Conservation (phyloP, 2,113 vertebrate genomes). For the Dendrocopos noguchii region DNA sequence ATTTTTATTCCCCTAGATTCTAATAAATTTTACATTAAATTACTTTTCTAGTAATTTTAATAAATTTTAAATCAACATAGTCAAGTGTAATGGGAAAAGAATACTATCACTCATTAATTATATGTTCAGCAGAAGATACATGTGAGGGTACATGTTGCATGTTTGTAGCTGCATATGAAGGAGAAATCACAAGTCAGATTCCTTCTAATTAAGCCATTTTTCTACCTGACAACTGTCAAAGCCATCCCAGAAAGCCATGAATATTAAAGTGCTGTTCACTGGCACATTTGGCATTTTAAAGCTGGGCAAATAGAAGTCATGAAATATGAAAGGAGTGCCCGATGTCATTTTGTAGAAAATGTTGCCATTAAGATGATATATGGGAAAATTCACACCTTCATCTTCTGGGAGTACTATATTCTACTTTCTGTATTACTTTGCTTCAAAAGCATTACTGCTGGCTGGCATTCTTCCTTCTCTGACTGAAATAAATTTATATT, state of each 20-base stretch:
- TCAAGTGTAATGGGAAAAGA: neutral
- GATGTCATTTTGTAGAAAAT: conserved; percentile 73
- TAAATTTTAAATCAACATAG: neutral
- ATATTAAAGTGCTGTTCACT: conserved; percentile 79
- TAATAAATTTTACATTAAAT: neutral
- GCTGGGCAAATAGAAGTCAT: conserved; percentile 81
- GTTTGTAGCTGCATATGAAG: conserved; percentile 20
- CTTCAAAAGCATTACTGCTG: conserved; percentile 61
- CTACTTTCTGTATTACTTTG: conserved; percentile 69
- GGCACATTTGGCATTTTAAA: conserved; percentile 80
- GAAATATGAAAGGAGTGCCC: conserved; percentile 81
- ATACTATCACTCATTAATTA: neutral
- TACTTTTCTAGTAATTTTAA: neutral
- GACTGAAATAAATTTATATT: conserved; percentile 20
- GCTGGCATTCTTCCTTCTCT: conserved; percentile 15
- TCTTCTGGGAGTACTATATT: conserved; percentile 66
- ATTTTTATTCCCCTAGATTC: neutral
- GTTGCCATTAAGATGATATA: conserved; percentile 80
- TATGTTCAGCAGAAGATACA: conserved; percentile 14
- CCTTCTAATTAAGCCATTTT: conserved; percentile 78
- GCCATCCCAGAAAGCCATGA: conserved; percentile 75
- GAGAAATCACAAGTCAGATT: conserved; percentile 69
- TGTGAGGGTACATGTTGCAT: neutral
- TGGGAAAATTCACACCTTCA: conserved; percentile 75
- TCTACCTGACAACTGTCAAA: conserved; percentile 80